These are phyloP conservation scores for Uropetala carovei DNA, from an alignment of 2,888 invertebrate genomes.

Conservation along the genomic window DNA sequence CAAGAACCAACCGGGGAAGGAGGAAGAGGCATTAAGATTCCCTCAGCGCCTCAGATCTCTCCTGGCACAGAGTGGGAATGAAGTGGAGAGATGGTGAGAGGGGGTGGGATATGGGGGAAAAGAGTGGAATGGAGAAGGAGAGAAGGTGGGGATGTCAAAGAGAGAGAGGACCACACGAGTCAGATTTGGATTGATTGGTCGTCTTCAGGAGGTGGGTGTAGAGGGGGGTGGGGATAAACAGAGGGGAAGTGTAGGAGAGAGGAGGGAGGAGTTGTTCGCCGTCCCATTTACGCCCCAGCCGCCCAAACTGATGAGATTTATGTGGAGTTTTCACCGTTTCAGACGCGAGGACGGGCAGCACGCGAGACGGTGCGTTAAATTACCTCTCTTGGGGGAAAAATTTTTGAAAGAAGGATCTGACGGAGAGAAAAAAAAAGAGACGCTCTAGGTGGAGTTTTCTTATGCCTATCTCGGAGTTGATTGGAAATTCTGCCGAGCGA, in stretches of 20 bases:
- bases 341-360: neutral
- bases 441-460: neutral
- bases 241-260: no score
- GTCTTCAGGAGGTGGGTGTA: no score
- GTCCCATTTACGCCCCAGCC: conserved; percentile 18
- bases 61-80: neutral
- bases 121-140: neutral
- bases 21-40: neutral
- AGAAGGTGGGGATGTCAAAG: neutral
- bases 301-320: neutral
- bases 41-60: neutral
- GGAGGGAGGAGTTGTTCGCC: neutral
- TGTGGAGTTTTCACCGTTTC: neutral
- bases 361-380: conserved; percentile 3
- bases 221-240: no score
- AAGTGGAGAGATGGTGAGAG: neutral
- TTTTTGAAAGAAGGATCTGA: no score
- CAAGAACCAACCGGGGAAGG: neutral
- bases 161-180: conserved; percentile 13
- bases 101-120: neutral
- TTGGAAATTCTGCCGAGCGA: neutral
- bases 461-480: neutral
- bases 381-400: neutral
- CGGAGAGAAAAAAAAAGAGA: no score
- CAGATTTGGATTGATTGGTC: neutral